Base-by-base conservation (phyloP, 2,797 vertebrate species). In the Selene dorsalis region DNA sequence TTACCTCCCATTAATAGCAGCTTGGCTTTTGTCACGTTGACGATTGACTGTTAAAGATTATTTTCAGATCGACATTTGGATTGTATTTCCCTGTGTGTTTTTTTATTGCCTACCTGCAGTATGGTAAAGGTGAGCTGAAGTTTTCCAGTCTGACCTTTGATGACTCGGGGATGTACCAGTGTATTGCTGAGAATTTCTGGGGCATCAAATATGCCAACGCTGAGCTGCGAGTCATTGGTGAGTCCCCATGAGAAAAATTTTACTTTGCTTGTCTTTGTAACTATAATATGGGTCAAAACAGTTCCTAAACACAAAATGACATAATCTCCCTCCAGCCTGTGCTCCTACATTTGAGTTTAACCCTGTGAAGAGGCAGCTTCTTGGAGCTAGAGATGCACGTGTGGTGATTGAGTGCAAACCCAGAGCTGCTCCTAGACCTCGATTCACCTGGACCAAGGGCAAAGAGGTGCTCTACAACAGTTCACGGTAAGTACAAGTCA, bases 101-200 rank as follows among this genome's bases (percentile, higher is more conserved):
- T 55, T 6, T 72, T 78, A 16, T 79, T 24, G 17, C 16, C 6
- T 47, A 47, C 5, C 16, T 7, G 11, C 74, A 98, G 97, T 97
- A 96, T 76, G 96, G 96, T 24, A 97, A 97, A 91, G 97, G 97
- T 35, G 97, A 99, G 87, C 78, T 99, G 79, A 96, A 96, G 87
- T 96, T 99, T 58, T 96, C 96, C 82, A 94, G 96, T 6, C 92
- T 99, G 83, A 97, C 95, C 0, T 96, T 97, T 65, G 96, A 96
- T 0, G 96, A 99, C 87, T 97, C 97, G 0, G 98, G 98, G 74
- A 99, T 99, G 97, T 99, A 99, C 89, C 98, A 99, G 73, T 99
- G 98, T 81, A 91, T 99, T 48, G 97, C 97, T n/a, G 97, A 99
- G 90, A 99, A 99, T 71, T 85, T 57, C 0, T 94, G 97, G 55